phyloP scores from a whole-genome alignment of 92 coral and sea anemone species.

The Ricordea florida region DNA sequence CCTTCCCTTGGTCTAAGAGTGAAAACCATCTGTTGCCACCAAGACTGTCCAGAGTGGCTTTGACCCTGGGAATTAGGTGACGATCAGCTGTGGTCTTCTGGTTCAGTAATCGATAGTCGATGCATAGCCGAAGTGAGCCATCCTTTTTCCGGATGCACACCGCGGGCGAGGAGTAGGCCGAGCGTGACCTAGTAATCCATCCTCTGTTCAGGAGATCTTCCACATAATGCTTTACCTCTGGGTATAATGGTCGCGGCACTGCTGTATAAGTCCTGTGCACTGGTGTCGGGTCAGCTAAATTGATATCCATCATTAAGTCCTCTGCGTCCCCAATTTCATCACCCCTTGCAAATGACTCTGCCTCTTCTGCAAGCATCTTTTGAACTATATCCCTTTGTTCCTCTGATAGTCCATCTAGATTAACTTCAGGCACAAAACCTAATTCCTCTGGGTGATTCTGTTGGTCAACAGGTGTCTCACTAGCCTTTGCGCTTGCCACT shows the following conservation, averaged over 20 bases:
- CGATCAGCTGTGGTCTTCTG: too few relatives aligned
- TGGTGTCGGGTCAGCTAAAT: background rate
- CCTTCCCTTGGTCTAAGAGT: background rate
- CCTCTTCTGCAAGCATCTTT: background rate
- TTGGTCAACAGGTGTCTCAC: background rate
- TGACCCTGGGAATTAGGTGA: too few relatives aligned
- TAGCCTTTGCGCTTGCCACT: too few relatives aligned
- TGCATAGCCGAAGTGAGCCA: slow-evolving; percentile 1
- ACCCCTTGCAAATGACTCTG: background rate
- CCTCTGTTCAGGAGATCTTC: slow-evolving; percentile 20
- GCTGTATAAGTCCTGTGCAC: background rate
- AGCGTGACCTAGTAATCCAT: background rate
- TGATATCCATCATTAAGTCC: too few relatives aligned
- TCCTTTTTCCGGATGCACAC: slow-evolving; percentile 14
- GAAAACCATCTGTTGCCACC: too few relatives aligned
- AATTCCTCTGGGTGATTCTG: too few relatives aligned
- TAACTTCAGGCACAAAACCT: too few relatives aligned
- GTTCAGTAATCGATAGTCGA: too few relatives aligned
- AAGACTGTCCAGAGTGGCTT: too few relatives aligned
- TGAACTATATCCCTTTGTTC: background rate
- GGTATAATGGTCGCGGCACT: too few relatives aligned
- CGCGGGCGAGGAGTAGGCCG: background rate
- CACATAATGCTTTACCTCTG: background rate
- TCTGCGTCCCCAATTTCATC: too few relatives aligned
- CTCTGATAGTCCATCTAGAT: too few relatives aligned